Evolutionary conservation across 2,113 vertebrate genomes (phyloP).

Genomic region (Nyctereutes procyonoides): DNA sequence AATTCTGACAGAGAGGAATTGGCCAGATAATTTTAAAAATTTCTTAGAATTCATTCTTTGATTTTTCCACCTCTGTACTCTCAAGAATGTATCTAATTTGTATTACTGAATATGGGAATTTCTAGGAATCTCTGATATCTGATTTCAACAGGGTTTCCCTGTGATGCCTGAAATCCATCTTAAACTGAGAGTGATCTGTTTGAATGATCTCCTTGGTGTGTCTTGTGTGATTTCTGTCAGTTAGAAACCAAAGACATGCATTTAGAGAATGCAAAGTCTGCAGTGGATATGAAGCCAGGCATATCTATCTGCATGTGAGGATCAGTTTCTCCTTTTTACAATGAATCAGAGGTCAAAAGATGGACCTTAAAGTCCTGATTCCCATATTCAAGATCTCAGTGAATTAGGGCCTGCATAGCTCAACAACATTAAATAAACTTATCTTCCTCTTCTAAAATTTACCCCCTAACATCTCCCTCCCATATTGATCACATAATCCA

Average conservation of each 20-base stretch:
- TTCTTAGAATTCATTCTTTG: background rate
- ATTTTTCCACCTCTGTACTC: background rate
- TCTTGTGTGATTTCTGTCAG: background rate
- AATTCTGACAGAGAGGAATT: background rate
- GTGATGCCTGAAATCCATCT: background rate
- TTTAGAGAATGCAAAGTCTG: background rate
- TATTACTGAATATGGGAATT: background rate
- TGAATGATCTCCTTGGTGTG: background rate
- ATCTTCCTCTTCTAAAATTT: background rate
- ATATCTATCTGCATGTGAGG: background rate
- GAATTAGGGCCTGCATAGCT: background rate
- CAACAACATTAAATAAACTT: background rate
- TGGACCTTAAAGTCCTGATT: background rate
- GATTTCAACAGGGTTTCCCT: background rate
- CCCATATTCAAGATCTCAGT: background rate
- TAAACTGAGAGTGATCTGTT: background rate
- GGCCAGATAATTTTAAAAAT: background rate
- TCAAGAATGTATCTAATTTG: constrained; percentile 5
- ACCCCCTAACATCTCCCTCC: background rate
- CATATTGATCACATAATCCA: background rate
- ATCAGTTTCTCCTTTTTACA: background rate
- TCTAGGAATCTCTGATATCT: constrained; percentile 3
- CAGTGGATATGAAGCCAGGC: background rate
- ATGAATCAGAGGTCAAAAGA: background rate
- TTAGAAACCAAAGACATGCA: background rate